These are phyloP conservation scores for Zapornia atra DNA, from an alignment of 2,113 vertebrate genomes.

Conservation along the genomic window DNA sequence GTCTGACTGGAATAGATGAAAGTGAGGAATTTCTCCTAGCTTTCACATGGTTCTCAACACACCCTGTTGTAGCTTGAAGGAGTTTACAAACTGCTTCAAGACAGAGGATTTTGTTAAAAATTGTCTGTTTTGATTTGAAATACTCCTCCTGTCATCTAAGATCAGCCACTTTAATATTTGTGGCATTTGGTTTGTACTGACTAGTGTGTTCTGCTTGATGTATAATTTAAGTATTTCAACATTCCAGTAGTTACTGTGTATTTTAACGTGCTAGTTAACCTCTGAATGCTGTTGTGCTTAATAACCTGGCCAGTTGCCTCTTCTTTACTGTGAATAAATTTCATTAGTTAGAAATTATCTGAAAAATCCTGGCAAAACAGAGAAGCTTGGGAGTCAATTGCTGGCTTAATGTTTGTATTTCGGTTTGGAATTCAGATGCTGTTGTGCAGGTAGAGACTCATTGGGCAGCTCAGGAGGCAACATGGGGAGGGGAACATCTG, in stretches of 20 bases:
- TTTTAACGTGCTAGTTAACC: not conserved
- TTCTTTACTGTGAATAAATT: not conserved
- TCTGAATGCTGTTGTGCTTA: not conserved
- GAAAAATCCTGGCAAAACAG: not conserved
- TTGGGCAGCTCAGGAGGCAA: not conserved
- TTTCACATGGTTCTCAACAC: not conserved
- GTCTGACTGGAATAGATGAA: not conserved
- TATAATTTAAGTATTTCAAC: not conserved
- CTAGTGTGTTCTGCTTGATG: not conserved
- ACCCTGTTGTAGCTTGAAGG: not conserved
- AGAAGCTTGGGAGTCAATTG: not conserved
- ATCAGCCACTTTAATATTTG: not conserved
- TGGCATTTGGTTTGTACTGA: constrained; percentile 3
- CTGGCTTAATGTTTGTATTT: not conserved
- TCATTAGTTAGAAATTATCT: not conserved
- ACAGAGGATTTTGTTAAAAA: not conserved
- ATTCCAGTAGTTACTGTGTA: not conserved
- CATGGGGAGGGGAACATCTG: rapidly evolving
- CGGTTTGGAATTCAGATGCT: not conserved
- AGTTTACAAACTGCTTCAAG: not conserved
- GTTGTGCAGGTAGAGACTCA: rapidly evolving
- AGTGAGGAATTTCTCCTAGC: not conserved
- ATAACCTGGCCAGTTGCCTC: not conserved
- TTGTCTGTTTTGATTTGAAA: not conserved
- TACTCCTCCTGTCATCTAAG: not conserved